Conservation (phyloP, 2,888 invertebrate species). For the Xestia sexstrigata region DNA sequence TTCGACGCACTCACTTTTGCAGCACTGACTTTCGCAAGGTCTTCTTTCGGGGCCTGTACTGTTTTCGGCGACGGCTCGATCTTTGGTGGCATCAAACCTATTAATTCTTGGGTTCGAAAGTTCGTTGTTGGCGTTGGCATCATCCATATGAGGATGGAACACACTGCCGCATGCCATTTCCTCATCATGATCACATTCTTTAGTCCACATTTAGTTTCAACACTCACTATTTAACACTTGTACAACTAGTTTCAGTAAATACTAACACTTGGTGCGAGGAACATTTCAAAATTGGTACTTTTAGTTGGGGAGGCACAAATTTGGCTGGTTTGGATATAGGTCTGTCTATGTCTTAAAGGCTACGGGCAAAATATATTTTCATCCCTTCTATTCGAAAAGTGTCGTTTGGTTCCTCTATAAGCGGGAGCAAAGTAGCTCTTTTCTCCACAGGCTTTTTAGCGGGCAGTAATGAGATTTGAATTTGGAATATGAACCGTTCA, state of each 20-base stretch:
- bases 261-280: conserved; percentile 37
- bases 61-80: conserved; percentile 24
- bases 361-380: not conserved
- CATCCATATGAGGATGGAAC: conserved; percentile 70
- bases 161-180: conserved; percentile 73
- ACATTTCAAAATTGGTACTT: conserved; percentile 59
- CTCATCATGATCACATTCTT: conserved; percentile 71
- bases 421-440: too few species aligned
- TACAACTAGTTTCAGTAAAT: conserved; percentile 14
- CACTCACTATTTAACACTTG: conserved; percentile 63
- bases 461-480: too few species aligned
- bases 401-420: too few species aligned
- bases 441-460: too few species aligned
- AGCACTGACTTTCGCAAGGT: conserved; percentile 62
- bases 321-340: conserved; percentile 29
- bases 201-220: conserved; percentile 40
- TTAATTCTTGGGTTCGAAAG: conserved; percentile 64
- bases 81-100: conserved; percentile 67
- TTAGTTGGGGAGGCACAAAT: conserved; percentile 54
- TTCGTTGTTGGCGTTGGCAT: conserved; percentile 66
- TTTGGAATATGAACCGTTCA: too few species aligned
- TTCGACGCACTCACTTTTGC: conserved; percentile 63
- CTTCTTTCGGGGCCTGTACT: not conserved
- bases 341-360: not conserved
- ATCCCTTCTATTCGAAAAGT: too few species aligned